Percentiles rank a stretch among this genome's conserved stretches.
Evolutionary conservation across 1,140 invertebrate species (phyloP).

Genomic region (Pogonomyrmex californicus): DNA sequence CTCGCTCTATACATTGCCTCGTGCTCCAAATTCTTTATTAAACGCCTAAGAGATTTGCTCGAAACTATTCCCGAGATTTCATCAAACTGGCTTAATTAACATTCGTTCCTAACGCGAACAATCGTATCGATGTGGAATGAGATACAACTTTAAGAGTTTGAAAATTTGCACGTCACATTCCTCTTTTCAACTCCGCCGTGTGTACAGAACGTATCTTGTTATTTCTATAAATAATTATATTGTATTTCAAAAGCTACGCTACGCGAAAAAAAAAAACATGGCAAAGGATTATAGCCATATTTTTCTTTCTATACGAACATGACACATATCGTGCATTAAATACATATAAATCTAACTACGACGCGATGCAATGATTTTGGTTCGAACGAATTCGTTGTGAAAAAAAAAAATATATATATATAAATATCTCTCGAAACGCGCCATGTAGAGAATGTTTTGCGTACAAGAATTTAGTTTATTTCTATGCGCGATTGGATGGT

Average conservation of each 20-base stretch:
- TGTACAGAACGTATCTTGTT: neutral
- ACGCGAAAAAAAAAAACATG: neutral
- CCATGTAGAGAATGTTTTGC: neutral
- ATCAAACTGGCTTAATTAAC: conserved; percentile 48
- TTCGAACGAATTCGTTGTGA: neutral
- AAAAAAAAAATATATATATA: neutral
- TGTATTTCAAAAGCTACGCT: neutral
- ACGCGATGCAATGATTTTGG: conserved; percentile 4
- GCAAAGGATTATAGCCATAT: neutral
- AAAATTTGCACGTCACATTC: neutral
- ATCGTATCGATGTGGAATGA: neutral
- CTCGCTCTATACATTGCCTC: conserved; percentile 16
- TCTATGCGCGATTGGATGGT: neutral
- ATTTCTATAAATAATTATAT: neutral
- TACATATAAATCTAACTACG: conserved; percentile 12
- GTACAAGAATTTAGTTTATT: neutral
- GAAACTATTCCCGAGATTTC: conserved; percentile 34
- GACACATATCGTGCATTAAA: neutral
- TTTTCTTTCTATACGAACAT: neutral
- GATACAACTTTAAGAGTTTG: neutral
- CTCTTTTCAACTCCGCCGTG: neutral
- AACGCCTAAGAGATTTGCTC: conserved; percentile 52
- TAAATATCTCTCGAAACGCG: neutral
- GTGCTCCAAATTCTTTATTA: conserved; percentile 55
- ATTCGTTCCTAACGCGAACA: neutral